Base-by-base conservation (phyloP, 1,140 invertebrate species). In the Anoplolepis gracilipes region DNA sequence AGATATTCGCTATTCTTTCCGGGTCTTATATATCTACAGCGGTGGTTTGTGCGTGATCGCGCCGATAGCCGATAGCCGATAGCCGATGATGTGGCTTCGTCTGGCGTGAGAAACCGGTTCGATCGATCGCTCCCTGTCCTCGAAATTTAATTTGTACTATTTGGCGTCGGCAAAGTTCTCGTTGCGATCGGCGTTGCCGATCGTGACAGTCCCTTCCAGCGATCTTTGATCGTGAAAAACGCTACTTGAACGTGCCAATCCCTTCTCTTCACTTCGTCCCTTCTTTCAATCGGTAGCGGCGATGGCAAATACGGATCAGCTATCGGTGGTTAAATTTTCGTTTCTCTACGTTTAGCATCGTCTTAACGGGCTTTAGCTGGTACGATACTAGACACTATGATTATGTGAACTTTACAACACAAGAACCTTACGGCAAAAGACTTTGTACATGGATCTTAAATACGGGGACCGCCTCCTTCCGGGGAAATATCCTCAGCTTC, bases 371-470 rank as follows among this genome's bases (percentile, higher is more conserved):
- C 85, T 86, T 92, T 93, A 92, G 90, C 91, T 92, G 88, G 90
- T 94, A 94, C 90, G 86, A 86, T 90, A 81, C 93, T 95, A 95
- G 93, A 94, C 90, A 91, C 94, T 95, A 95, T 94, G 94, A 94
- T 95, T 95, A 95, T 93, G 93, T 95, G 93, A 95, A 95, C 93
- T 95, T 95, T 95, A 95, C 94, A 95, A 95, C 94, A 95, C 94
- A 95, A 95, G 93, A 93, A 93, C 89, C 93, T 94, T 94, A 94
- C 90, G 87, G 92, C 93, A 94, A 93, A 92, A 94, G 92, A 93
- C 94, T 95, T 94, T 95, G 93, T 95, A 95, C 94, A 95, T 91
- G 93, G 92, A 94, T 94, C 92, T 94, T 93, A 93, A 92, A 93
- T 92, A 91, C 87, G 89, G 79, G 55, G 81, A 85, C 79, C 89